phyloP scores from a whole-genome alignment of 2,888 invertebrate genomes.

The Idaea straminata region DNA sequence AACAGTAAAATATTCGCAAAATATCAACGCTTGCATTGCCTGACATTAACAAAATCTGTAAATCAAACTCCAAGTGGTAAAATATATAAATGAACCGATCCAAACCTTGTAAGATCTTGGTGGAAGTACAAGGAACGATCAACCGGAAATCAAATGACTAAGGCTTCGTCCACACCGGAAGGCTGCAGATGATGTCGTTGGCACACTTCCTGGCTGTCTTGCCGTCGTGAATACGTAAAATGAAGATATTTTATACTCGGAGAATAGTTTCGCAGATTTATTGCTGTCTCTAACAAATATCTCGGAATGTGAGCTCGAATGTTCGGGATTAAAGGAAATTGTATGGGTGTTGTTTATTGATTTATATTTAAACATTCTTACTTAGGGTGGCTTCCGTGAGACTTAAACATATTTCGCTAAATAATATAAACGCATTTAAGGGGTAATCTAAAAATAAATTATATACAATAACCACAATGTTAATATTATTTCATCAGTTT shows the following conservation, averaged over 20 bases:
- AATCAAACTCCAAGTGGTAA: background rate
- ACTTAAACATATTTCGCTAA: too few species aligned
- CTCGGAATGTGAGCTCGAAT: background rate
- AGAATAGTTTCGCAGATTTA: background rate
- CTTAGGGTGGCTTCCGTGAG: constrained; percentile 12
- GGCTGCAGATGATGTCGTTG: constrained; percentile 53
- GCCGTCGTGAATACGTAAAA: constrained; percentile 1
- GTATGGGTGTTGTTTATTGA: background rate
- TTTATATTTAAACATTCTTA: background rate
- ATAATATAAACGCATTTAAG: too few species aligned
- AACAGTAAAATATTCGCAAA: too few species aligned
- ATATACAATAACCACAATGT: too few species aligned
- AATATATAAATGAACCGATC: background rate
- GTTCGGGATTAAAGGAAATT: background rate
- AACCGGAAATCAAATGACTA: constrained; percentile 58
- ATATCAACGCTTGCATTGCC: too few species aligned
- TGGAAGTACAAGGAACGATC: constrained; percentile 24
- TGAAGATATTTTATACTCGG: background rate
- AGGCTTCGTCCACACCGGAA: constrained; percentile 51
- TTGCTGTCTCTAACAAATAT: background rate
- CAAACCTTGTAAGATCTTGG: constrained; percentile 8
- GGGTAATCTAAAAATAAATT: too few species aligned
- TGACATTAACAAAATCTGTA: too few species aligned
- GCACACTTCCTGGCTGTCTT: constrained; percentile 39
- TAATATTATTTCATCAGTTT: too few species aligned